Evolutionary conservation across 2,113 vertebrate species (phyloP).

Genomic region (Psittacus erithacus): DNA sequence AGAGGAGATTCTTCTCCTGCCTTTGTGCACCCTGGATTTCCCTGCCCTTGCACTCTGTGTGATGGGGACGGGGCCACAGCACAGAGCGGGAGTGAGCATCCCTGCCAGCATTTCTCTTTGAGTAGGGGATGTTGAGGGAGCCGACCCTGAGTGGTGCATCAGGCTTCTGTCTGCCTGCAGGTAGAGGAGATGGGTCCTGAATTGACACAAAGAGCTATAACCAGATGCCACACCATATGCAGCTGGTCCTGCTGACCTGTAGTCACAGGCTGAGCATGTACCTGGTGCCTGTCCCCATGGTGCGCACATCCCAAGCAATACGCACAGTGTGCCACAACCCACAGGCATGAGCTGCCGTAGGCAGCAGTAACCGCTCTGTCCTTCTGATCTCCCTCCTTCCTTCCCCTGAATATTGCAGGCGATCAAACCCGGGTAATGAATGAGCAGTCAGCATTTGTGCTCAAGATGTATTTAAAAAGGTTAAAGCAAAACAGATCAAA

Average conservation of each 20-base stretch:
- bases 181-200: not conserved
- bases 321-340: not conserved
- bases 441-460: not conserved
- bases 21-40: not conserved
- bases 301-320: rapidly evolving
- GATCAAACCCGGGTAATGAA: not conserved
- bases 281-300: rapidly evolving
- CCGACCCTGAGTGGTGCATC: rapidly evolving
- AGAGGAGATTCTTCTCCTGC: not conserved
- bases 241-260: not conserved
- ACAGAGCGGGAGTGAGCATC: not conserved
- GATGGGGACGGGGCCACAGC: rapidly evolving
- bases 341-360: rapidly evolving
- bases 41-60: rapidly evolving
- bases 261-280: not conserved
- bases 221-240: rapidly evolving
- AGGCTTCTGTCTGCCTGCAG: rapidly evolving
- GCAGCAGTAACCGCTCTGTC: not conserved
- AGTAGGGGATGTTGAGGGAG: no score
- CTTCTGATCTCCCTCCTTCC: not conserved
- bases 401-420: not conserved
- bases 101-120: not conserved
- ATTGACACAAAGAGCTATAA: not conserved
- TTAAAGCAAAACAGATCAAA: slow-evolving; percentile 67
- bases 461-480: slow-evolving; percentile 46